Percentiles rank a stretch among this genome's conserved stretches.
These are phyloP conservation scores for Malachius bipustulatus DNA, from an alignment of 2,888 invertebrate species.

Conservation along the genomic window DNA sequence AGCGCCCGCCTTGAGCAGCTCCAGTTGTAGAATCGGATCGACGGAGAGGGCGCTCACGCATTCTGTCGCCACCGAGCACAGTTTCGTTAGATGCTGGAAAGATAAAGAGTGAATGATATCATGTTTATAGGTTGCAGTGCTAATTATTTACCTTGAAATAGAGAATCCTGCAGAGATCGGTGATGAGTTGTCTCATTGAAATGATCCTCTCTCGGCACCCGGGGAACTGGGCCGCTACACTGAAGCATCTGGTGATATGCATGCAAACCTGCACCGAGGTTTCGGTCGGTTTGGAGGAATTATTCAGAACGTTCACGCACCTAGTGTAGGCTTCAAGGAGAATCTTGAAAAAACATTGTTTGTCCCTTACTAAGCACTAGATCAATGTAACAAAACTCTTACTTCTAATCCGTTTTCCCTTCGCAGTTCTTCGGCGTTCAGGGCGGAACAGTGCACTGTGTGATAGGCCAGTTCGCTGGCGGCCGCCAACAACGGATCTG, in stretches of 20 bases:
- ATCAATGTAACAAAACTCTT: no score
- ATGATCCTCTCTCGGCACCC: conserved; percentile 80
- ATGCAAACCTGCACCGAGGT: conserved; percentile 83
- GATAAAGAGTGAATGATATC: no score
- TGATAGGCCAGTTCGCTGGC: conserved; percentile 93
- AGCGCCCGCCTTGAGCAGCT: conserved; percentile 73
- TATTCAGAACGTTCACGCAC: conserved; percentile 82
- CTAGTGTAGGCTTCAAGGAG: conserved; percentile 85
- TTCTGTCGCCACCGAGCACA: conserved; percentile 80
- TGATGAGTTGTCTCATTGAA: conserved; percentile 74
- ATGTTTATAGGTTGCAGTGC: no score
- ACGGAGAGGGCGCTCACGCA: conserved; percentile 78
- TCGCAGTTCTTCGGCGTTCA: conserved; percentile 95
- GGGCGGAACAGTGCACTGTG: conserved; percentile 88
- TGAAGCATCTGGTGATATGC: conserved; percentile 83
- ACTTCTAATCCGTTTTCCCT: conserved; percentile 87
- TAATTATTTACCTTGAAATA: conserved; percentile 74
- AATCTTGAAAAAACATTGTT: conserved; percentile 42
- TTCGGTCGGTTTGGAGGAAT: conserved; percentile 64
- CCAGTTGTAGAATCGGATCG: conserved; percentile 77
- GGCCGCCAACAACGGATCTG: conserved; percentile 71
- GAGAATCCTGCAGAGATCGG: conserved; percentile 74
- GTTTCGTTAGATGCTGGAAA: conserved; percentile 63
- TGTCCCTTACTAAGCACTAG: no score
- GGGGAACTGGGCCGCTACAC: conserved; percentile 91